Conservation (phyloP, 1,140 invertebrate genomes). For the Melanaphis sacchari region DNA sequence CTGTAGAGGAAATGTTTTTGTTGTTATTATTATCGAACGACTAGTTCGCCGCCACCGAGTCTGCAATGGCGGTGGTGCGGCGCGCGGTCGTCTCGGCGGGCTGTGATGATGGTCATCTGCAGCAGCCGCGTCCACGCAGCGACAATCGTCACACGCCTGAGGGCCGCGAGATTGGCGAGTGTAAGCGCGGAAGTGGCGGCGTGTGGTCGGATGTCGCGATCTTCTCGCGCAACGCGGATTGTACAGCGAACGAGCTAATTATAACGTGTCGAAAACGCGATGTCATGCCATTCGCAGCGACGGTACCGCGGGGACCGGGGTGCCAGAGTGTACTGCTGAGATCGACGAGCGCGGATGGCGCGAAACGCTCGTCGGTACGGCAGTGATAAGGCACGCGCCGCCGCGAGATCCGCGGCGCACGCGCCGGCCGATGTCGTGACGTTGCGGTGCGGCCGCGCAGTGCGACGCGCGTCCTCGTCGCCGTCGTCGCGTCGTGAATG, state of each 20-base stretch:
- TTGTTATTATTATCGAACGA: neutral
- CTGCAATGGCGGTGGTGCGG: neutral
- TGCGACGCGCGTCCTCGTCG: neutral
- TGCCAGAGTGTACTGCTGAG: neutral
- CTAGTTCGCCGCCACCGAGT: neutral
- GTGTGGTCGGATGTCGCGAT: too few relatives aligned
- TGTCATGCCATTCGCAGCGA: too few relatives aligned
- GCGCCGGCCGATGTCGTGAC: neutral
- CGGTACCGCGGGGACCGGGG: neutral
- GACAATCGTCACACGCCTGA: too few relatives aligned
- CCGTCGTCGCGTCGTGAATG: conserved; percentile 6
- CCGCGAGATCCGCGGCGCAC: neutral
- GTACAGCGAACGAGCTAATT: neutral
- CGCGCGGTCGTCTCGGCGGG: neutral
- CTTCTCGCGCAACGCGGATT: neutral
- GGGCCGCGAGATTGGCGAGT: too few relatives aligned
- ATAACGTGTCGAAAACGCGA: neutral
- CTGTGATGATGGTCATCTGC: neutral
- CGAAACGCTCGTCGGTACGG: conserved; percentile 3
- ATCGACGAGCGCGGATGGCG: conserved; percentile 23
- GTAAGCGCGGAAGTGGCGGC: neutral
- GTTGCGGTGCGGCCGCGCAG: neutral
- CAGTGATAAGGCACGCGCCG: conserved; percentile 18
- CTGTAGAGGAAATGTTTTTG: neutral
- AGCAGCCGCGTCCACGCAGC: neutral